These are phyloP conservation scores for Caenorhabditis briggsae DNA, from an alignment of 1,140 invertebrate species.

Conservation along the genomic window DNA sequence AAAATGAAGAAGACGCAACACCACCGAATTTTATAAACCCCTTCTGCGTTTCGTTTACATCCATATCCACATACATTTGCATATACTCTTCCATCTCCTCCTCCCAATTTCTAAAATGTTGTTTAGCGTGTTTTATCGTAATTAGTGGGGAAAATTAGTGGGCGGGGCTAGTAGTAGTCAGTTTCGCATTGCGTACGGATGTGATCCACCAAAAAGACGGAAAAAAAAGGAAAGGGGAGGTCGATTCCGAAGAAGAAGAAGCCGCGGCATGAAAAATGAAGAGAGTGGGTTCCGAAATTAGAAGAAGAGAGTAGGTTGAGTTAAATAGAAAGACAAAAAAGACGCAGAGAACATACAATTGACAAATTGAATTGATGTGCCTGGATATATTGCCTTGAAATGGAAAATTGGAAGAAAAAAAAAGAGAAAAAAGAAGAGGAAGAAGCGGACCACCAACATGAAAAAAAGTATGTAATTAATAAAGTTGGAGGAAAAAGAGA, in stretches of 20 bases:
- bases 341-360: conserved; percentile 52
- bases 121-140: conserved; percentile 51
- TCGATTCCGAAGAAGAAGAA: conserved; percentile 29
- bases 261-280: conserved; percentile 51
- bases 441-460: conserved; percentile 15
- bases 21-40: conserved; percentile 9
- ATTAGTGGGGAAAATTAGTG: conserved; percentile 12
- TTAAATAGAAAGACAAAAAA: conserved; percentile 5
- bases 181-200: conserved; percentile 18
- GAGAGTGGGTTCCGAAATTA: conserved; percentile 49
- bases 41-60: background rate
- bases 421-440: background rate
- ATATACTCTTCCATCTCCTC: background rate
- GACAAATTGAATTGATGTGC: conserved; percentile 49
- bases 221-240: conserved; percentile 24
- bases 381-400: background rate
- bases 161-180: conserved; percentile 18
- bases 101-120: background rate
- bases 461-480: conserved; percentile 36
- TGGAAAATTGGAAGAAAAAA: conserved; percentile 20
- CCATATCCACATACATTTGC: conserved; percentile 33
- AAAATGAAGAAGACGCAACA: conserved; percentile 15
- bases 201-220: conserved; percentile 29
- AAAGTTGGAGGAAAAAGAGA: background rate
- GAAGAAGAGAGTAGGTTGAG: conserved; percentile 36